phyloP scores from a whole-genome alignment of 2,113 vertebrate species.

The Orientallactaga bullata region DNA sequence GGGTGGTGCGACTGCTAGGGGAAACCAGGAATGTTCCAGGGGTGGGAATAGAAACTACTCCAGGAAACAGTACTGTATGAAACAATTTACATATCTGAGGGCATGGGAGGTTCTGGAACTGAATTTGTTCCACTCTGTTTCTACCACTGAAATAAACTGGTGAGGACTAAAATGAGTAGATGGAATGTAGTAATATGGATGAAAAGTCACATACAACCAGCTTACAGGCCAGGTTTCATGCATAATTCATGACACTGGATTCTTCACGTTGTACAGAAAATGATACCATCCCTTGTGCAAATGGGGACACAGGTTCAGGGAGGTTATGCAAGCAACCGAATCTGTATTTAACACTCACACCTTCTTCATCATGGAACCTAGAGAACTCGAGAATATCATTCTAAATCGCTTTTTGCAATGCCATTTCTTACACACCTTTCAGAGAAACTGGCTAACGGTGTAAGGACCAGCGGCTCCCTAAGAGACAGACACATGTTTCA shows the following conservation, averaged over 20 bases:
- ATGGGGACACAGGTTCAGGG: conserved; percentile 30
- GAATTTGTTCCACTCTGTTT: conserved; percentile 24
- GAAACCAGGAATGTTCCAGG: conserved; percentile 62
- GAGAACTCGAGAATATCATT: not conserved
- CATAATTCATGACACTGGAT: conserved; percentile 33
- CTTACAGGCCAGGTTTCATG: not conserved
- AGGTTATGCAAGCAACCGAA: conserved; percentile 48
- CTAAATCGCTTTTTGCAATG: not conserved
- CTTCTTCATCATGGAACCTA: not conserved
- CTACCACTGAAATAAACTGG: not conserved
- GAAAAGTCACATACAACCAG: conserved; percentile 8
- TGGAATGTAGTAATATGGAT: not conserved
- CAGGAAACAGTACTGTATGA: conserved; percentile 58
- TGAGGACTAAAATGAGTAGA: conserved; percentile 27
- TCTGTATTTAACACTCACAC: not conserved
- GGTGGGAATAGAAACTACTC: conserved; percentile 73
- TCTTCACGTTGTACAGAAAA: not conserved
- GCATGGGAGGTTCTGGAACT: conserved; percentile 59
- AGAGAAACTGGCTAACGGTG: not conserved
- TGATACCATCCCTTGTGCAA: not conserved
- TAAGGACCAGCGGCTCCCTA: not conserved
- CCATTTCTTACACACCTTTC: conserved; percentile 10
- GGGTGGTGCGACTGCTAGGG: conserved; percentile 56
- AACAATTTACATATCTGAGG: conserved; percentile 42
- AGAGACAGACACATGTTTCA: not conserved